Evolutionary conservation across 1,140 invertebrate genomes (phyloP), one percentile per base, ranked within the genome.

Genomic region (Heliconius himera): DNA sequence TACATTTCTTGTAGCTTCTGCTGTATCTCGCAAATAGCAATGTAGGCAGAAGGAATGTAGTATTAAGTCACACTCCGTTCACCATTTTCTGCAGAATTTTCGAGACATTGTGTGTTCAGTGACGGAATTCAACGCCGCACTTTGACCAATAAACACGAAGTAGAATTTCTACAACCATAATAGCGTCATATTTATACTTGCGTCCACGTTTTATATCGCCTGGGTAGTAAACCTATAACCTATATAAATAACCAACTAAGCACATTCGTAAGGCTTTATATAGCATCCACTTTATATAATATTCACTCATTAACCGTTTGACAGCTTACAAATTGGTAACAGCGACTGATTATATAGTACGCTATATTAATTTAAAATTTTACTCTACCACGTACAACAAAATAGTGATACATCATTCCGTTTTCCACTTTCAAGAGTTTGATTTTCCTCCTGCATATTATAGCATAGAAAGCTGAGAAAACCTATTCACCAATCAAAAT

Each of bases 281-380:
- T 16, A 66, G 8, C 22, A 66, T 66, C 56, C 9, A 22, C 56
- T 66, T 66, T 29, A 22, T 26, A 26, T 66, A 29, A 29, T 66
- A 66, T 66, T 66, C 56, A 66, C 56, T 66, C 56, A 66, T 29
- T 66, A 66, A 16, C n/a, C 56, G 56, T 66, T 66, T 26, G 54
- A 56, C 54, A 56, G 54, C 8, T 56, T 36, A 66, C 56, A 66
- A 66, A 29, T 66, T 66, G 26, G 56, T 66, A 29, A 66, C 56
- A 60, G 56, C 22, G 56, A 66, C 56, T 66, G 11, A 66, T 29
- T 29, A 66, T 66, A 60, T 22, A 26, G 22, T 60, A 22, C 0
- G 54, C 54, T 5, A n/a, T 56, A 56, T 56, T 56, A 56, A 56
- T 56, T 56, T 56, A 22, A 56, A 56, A 56, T 56, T 56, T 56